Base-by-base conservation (phyloP, 1,140 invertebrate species). In the Dendroctonus valens region DNA sequence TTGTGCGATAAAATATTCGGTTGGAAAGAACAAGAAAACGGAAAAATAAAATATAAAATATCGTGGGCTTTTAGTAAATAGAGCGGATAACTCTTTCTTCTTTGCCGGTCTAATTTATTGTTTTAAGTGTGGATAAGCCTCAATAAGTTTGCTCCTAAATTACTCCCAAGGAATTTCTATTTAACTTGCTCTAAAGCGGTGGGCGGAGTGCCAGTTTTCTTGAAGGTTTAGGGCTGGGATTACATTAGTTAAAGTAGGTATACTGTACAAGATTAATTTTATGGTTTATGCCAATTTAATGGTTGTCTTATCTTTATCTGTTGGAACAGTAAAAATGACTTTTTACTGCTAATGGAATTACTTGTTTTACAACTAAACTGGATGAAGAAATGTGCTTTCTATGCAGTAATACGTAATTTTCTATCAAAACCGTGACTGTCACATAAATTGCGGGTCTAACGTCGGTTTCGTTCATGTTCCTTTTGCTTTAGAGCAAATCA, bases 91-190 rank as follows among this genome's bases (percentile, higher is more conserved):
- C 50, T 52, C 50, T 52, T 26, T 26, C 26, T 52, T 52, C 50
- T 52, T 52, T 52, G 26, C n/a, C 50, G 12, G 50, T 12, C 37
- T 52, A 52, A 52, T 52, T 52, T 52, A 52, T 52, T 15, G 50
- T 52, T 52, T 52, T 37, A 37, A 52, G 50, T 52, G 50, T 52
- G 37, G 50, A 52, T 52, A 52, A 52, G 50, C 50, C 50, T 52
- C 50, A 52, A 52, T 52, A 52, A 52, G 50, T 52, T 52, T 52
- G 50, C 26, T 52, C 50, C 50, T 52, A 52, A 52, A 52, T 52
- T 52, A 52, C 50, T 52, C 50, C 50, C 50, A 52, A 52, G 50
- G 50, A 52, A 52, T 52, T 52, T 52, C 50, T 52, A 52, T 52
- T 52, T 52, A 52, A 37, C 50, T 37, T 37, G 50, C 26, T 52